A percentile compares a stretch with the other conserved stretches of the same genome.
These are phyloP conservation scores for Pasiphila rectangulata DNA, from an alignment of 2,888 invertebrate species.

Conservation along the genomic window DNA sequence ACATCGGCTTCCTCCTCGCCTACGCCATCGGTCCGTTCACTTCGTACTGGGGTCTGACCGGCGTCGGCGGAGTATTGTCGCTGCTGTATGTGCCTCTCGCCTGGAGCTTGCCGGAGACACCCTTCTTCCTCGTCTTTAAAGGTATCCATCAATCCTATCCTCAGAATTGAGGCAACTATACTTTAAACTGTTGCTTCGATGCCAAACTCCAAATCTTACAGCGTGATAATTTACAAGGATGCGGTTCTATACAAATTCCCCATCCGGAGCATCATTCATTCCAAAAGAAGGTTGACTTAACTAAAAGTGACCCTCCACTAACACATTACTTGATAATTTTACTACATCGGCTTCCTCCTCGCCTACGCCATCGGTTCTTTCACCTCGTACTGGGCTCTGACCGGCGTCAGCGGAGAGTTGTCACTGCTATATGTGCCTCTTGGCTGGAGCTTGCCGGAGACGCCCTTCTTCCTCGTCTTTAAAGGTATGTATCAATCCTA, in stretches of 20 bases:
- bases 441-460: conserved; percentile 88
- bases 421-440: conserved; percentile 83
- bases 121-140: conserved; percentile 85
- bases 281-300: too few relatives aligned
- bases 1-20: conserved; percentile 85
- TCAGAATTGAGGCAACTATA: not conserved
- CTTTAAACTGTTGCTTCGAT: not conserved
- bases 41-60: conserved; percentile 84
- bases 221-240: too few relatives aligned
- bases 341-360: conserved; percentile 86
- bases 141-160: too few relatives aligned
- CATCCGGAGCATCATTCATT: too few relatives aligned
- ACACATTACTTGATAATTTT: too few relatives aligned
- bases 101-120: conserved; percentile 90
- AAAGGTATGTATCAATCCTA: conserved; percentile 76
- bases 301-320: too few relatives aligned
- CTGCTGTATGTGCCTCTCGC: conserved; percentile 83
- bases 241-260: too few relatives aligned
- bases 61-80: conserved; percentile 83
- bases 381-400: conserved; percentile 84
- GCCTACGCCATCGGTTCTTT: conserved; percentile 88
- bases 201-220: too few relatives aligned
- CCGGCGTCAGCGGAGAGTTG: conserved; percentile 83
- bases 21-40: conserved; percentile 88
- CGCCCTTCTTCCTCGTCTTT: conserved; percentile 86